phyloP scores from a whole-genome alignment of 2,113 vertebrate species.

The Pseudorasbora parva region DNA sequence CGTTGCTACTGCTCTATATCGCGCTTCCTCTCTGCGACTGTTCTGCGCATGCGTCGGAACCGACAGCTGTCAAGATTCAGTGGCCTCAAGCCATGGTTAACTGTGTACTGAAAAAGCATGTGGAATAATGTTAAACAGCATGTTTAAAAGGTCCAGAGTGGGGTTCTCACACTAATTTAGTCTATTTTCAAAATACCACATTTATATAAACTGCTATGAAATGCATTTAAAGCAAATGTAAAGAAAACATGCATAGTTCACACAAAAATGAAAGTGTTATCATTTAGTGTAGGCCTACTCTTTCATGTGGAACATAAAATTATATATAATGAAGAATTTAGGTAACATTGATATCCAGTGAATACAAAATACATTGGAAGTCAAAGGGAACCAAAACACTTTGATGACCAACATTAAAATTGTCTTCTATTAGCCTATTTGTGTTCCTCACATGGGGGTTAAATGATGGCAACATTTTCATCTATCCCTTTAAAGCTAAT shows the following conservation, averaged over 20 bases:
- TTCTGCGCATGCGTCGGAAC: constrained; percentile 71
- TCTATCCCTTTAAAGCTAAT: too few species aligned
- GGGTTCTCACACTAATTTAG: not conserved
- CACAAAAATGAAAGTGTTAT: not conserved
- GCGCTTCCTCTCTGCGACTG: constrained; percentile 68
- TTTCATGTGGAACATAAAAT: not conserved
- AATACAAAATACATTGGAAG: not conserved
- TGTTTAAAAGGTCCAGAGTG: not conserved
- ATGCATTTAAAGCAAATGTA: too few species aligned
- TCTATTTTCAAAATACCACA: not conserved
- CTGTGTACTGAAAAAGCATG: constrained; percentile 51
- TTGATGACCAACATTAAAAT: not conserved
- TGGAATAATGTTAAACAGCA: not conserved
- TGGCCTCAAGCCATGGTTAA: constrained; percentile 59
- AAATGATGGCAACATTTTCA: not conserved
- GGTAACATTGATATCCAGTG: not conserved
- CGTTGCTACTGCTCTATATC: constrained; percentile 71
- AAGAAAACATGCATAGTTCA: not conserved
- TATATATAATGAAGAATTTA: not conserved
- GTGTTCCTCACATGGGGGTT: not conserved
- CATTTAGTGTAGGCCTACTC: not conserved
- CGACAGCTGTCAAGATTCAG: constrained; percentile 67
- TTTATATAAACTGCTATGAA: not conserved
- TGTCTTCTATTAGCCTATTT: not conserved
- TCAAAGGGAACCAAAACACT: not conserved